Conservation (phyloP, 2,113 vertebrate genomes). For the Daubentonia madagascariensis region DNA sequence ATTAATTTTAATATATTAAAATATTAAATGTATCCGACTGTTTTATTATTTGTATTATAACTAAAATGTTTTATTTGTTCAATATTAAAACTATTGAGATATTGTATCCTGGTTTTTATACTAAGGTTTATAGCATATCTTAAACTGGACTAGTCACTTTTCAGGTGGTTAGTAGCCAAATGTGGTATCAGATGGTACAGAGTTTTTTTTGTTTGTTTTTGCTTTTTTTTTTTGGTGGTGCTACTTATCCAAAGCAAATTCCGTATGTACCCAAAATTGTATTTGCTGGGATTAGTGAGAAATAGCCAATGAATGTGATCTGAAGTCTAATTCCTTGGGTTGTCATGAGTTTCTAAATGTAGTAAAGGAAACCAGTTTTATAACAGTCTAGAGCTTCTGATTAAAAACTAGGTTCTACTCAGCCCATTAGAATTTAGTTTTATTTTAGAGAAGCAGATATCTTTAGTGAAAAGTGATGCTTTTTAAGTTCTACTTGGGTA, state of each 20-base stretch:
- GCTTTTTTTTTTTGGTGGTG: background rate
- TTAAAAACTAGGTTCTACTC: background rate
- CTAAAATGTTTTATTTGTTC: background rate
- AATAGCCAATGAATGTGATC: background rate
- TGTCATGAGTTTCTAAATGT: background rate
- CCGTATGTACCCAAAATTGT: background rate
- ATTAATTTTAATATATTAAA: slow-evolving; percentile 18
- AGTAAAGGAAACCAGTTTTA: background rate
- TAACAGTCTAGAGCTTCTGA: background rate
- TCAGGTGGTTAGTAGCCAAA: background rate
- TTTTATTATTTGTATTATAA: background rate
- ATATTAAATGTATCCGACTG: background rate
- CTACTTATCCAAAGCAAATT: background rate
- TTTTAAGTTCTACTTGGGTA: background rate
- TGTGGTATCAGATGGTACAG: background rate
- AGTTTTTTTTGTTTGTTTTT: background rate
- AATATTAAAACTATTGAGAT: background rate
- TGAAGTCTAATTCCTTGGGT: background rate
- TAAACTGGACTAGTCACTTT: background rate
- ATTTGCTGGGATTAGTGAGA: background rate
- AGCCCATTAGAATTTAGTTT: slow-evolving; percentile 3
- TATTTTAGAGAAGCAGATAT: background rate
- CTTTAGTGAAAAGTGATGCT: background rate
- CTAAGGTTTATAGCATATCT: background rate
- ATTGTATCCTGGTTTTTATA: background rate